Evolutionary conservation across 2,797 vertebrate species (phyloP).

Genomic region (Cossypha caffra): DNA sequence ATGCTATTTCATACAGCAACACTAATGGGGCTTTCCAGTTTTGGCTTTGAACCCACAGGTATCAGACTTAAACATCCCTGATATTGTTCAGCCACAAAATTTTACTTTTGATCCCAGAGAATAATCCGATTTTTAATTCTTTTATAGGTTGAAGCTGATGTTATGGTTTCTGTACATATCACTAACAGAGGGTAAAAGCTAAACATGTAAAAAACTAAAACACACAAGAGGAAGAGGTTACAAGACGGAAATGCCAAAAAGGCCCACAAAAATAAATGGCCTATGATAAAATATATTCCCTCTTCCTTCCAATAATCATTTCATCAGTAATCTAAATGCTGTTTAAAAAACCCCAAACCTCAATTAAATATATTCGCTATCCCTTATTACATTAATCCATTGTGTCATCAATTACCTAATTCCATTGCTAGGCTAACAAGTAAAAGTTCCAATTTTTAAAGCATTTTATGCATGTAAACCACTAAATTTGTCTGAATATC

Average conservation of each 20-base stretch:
- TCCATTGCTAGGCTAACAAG: neutral
- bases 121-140: neutral
- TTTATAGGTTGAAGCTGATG: neutral
- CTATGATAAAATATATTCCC: neutral
- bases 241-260: neutral
- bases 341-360: neutral
- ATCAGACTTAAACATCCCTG: neutral
- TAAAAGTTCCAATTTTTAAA: neutral
- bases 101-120: neutral
- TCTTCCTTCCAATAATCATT: neutral
- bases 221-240: neutral
- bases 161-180: neutral
- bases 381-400: neutral
- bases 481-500: neutral
- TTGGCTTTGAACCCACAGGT: neutral
- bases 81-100: neutral
- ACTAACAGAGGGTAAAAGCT: neutral
- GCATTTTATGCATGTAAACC: accelerated
- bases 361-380: neutral
- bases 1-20: neutral
- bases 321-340: neutral
- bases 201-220: neutral
- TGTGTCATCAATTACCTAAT: neutral
- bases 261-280: neutral
- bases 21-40: neutral